Evolutionary conservation across 2,113 vertebrate species (phyloP), one percentile per base, ranked within the genome.

Genomic region (Cryptotis parvus): DNA sequence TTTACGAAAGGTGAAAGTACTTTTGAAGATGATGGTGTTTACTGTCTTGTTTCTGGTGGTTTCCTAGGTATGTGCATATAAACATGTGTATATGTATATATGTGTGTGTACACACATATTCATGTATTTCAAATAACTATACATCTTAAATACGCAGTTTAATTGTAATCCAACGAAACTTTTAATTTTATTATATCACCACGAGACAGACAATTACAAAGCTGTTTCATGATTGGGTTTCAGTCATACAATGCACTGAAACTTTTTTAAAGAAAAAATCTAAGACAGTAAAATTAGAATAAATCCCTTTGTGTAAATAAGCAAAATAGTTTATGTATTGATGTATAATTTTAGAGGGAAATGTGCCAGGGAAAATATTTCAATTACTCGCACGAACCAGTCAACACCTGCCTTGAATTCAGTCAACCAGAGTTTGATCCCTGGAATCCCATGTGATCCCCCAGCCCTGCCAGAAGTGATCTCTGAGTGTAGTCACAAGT

Each of bases 251-350:
- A n/a, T n/a, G n/a, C n/a, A n/a, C 43, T 43, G 69, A 78, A 52
- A 9, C 24, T 79, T 37, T 65, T 73, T 79, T 68, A 95, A 85
- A 66, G 43, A 22, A 31, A 81, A 80, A 39, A 81, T 72, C 9
- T 18, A 1, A 18, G 11, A 12, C 14, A 90, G 5, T 74, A 75
- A 14, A 45, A 1, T 41, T 2, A 49, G n/a, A 37, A n/a, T 52
- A 16, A 88, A 82, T 33, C 0, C 20, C 58, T 39, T 11, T 86
- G 29, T 43, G 45, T 77, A 78, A 43, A 39, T 35, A 78, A 80
- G 49, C 37, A 39, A 75, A 45, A 31, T 39, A 45, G n/a, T 16
- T 37, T 68, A 3, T 41, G n/a, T 35, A 3, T 27, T 14, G 9
- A 4, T 1, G 81, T 85, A 2, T 74, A 89, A 81, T 9, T 81